These are phyloP conservation scores for Erannis defoliaria DNA, from an alignment of 2,888 invertebrate species.

Conservation along the genomic window DNA sequence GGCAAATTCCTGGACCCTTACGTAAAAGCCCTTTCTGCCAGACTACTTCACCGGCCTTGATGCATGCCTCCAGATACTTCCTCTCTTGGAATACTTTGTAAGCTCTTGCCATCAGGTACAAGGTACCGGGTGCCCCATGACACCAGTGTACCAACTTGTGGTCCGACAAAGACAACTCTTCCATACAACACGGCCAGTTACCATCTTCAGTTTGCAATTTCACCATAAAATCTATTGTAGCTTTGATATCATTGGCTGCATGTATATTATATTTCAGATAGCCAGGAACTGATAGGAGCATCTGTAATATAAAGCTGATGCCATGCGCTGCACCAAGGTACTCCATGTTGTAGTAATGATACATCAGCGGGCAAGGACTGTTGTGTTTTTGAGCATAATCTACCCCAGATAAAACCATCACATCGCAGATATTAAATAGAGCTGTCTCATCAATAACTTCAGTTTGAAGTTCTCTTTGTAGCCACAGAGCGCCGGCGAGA, in stretches of 20 bases:
- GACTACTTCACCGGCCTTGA: conserved; percentile 90
- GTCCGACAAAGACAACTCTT: conserved; percentile 87
- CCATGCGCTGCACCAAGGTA: conserved; percentile 91
- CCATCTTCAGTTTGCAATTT: conserved; percentile 90
- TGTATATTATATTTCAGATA: conserved; percentile 84
- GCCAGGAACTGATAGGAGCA: conserved; percentile 78
- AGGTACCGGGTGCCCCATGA: conserved; percentile 94
- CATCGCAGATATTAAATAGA: conserved; percentile 88
- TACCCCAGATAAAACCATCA: conserved; percentile 90
- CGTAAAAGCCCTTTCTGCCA: conserved; percentile 94
- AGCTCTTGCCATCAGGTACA: conserved; percentile 94
- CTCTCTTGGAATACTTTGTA: conserved; percentile 91
- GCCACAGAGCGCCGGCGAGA: conserved; percentile 91
- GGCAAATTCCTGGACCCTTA: conserved; percentile 96
- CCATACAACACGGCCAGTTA: conserved; percentile 92
- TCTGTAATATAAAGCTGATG: conserved; percentile 86
- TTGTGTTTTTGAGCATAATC: conserved; percentile 87
- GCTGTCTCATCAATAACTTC: conserved; percentile 75
- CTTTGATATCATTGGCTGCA: conserved; percentile 87
- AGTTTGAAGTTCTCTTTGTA: conserved; percentile 85
- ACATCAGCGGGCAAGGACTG: conserved; percentile 91
- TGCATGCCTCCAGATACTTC: conserved; percentile 90
- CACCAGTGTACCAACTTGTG: conserved; percentile 96
- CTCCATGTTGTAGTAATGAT: conserved; percentile 90
- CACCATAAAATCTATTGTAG: conserved; percentile 89